A percentile compares a stretch with the other conserved stretches of the same genome.
These are phyloP conservation scores for Dendrocincla fuliginosa DNA, from an alignment of 2,797 vertebrate genomes.

Conservation along the genomic window DNA sequence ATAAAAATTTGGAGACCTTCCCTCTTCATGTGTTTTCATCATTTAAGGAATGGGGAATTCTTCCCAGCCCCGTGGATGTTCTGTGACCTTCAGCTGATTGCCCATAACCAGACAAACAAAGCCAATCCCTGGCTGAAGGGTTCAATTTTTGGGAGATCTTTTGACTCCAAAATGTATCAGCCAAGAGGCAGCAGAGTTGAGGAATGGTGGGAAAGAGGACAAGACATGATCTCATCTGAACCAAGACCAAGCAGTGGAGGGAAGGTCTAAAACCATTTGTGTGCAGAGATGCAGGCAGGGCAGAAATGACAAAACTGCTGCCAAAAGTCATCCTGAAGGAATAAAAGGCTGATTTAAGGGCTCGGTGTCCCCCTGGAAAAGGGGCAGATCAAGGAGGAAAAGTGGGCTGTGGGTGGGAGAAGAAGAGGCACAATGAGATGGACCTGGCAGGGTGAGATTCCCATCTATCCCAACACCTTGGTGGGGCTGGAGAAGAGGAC, in stretches of 20 bases:
- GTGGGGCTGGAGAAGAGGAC: not conserved
- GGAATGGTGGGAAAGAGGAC: not conserved
- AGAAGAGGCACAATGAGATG: not conserved
- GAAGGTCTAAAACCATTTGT: not conserved
- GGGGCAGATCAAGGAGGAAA: not conserved
- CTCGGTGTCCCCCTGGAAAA: not conserved
- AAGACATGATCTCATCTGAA: conserved; percentile 46
- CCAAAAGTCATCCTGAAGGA: not conserved
- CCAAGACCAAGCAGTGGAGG: not conserved
- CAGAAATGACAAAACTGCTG: not conserved
- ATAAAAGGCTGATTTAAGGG: not conserved
- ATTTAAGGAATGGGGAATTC: not conserved
- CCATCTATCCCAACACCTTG: not conserved
- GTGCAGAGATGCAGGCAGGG: not conserved
- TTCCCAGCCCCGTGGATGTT: not conserved
- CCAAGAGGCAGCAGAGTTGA: not conserved
- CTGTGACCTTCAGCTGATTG: not conserved
- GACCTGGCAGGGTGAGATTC: not conserved
- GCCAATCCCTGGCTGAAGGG: not conserved
- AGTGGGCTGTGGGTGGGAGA: not conserved
- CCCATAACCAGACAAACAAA: not conserved
- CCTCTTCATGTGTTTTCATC: not conserved
- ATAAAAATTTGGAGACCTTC: not conserved
- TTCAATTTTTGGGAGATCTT: not conserved
- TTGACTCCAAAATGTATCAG: not conserved